Conservation (phyloP, 2,113 vertebrate species). For the Odontophorus gujanensis region DNA sequence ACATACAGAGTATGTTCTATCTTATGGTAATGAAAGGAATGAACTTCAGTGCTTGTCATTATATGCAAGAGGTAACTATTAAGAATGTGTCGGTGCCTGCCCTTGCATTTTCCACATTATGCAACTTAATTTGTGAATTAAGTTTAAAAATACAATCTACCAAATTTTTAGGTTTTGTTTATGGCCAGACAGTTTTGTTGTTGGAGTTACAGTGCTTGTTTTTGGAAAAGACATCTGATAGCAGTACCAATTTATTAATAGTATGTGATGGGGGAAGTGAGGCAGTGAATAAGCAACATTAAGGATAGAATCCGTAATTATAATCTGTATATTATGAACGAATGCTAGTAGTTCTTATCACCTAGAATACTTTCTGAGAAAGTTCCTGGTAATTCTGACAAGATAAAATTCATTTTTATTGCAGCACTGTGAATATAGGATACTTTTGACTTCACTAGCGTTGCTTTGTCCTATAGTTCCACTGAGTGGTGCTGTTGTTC, state of each 20-base stretch:
- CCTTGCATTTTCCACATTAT: background rate
- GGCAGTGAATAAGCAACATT: background rate
- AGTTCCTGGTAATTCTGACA: background rate
- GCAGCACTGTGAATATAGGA: background rate
- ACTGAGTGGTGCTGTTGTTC: slow-evolving; percentile 75
- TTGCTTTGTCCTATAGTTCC: slow-evolving; percentile 37
- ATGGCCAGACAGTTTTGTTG: background rate
- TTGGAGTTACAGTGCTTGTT: background rate
- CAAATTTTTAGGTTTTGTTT: background rate
- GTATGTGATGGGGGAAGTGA: background rate
- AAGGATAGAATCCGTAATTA: background rate
- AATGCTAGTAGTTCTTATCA: background rate
- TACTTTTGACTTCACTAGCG: background rate
- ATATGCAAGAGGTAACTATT: background rate
- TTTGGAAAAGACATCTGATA: background rate
- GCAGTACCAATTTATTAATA: background rate
- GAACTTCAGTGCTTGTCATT: background rate
- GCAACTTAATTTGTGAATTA: background rate
- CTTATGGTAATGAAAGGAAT: background rate
- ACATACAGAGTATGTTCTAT: background rate
- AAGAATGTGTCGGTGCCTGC: background rate
- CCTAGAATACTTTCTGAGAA: background rate
- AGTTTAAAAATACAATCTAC: background rate
- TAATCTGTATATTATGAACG: background rate
- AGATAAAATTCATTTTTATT: background rate